Evolutionary conservation across 1,140 invertebrate genomes (phyloP).

Genomic region (Orchestia grillus): DNA sequence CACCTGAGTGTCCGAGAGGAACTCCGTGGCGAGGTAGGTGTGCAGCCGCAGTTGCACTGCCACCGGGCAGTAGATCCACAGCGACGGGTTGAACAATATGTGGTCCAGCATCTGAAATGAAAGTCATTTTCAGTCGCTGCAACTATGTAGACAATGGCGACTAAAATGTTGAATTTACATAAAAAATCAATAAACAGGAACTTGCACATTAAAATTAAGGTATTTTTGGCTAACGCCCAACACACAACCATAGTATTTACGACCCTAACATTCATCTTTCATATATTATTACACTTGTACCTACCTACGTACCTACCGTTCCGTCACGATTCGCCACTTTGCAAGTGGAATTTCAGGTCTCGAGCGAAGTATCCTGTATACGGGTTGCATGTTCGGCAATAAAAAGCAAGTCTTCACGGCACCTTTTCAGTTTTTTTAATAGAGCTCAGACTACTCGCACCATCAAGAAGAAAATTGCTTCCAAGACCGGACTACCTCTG

Average conservation of each 20-base stretch:
- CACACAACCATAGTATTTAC: background rate
- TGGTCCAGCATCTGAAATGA: slow-evolving; percentile 96
- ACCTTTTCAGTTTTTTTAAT: too few relatives aligned
- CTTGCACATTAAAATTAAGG: background rate
- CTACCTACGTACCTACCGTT: too few relatives aligned
- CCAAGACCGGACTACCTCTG: too few relatives aligned
- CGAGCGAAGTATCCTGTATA: too few relatives aligned
- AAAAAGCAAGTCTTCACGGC: too few relatives aligned
- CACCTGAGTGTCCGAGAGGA: slow-evolving; percentile 91
- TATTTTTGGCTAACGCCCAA: background rate
- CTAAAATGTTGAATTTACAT: background rate
- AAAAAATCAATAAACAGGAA: background rate
- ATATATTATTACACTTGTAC: too few relatives aligned
- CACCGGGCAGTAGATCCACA: slow-evolving; percentile 98
- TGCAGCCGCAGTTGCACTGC: slow-evolving; percentile 96
- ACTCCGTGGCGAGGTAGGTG: slow-evolving; percentile 97
- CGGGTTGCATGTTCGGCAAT: too few relatives aligned
- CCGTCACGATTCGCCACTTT: too few relatives aligned
- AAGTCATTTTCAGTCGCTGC: background rate
- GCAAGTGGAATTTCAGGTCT: too few relatives aligned
- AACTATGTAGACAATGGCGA: background rate
- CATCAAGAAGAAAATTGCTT: too few relatives aligned
- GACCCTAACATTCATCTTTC: too few relatives aligned
- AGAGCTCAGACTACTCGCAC: too few relatives aligned
- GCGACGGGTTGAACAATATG: slow-evolving; percentile 97